These are phyloP conservation scores for Rafetus swinhoei DNA, from an alignment of 2,113 vertebrate genomes.

Conservation along the genomic window DNA sequence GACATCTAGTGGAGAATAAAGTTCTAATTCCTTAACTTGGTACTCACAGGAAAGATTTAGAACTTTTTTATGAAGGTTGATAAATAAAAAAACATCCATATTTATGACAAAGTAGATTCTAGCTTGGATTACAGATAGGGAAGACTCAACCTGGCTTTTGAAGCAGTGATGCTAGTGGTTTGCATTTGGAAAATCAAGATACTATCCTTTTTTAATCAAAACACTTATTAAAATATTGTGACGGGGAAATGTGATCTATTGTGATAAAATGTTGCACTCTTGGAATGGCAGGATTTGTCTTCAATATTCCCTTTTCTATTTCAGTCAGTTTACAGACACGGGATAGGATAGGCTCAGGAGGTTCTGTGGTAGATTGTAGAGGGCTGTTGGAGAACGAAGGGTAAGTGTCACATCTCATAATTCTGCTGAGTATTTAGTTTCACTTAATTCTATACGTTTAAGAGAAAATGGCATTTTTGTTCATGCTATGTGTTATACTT, in stretches of 20 bases:
- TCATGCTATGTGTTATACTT: background rate
- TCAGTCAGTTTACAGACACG: slow-evolving; percentile 96
- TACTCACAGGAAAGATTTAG: background rate
- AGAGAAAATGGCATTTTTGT: background rate
- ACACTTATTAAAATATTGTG: background rate
- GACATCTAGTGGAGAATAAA: slow-evolving; percentile 44
- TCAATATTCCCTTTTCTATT: slow-evolving; percentile 54
- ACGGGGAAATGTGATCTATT: background rate
- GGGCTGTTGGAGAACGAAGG: slow-evolving; percentile 96
- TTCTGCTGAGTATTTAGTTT: background rate
- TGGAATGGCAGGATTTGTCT: background rate
- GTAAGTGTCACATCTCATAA: slow-evolving; percentile 76
- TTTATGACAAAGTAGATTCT: background rate
- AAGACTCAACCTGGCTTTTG: background rate
- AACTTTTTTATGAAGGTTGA: background rate
- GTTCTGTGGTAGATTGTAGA: slow-evolving; percentile 96
- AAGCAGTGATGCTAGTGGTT: background rate
- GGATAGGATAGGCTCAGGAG: slow-evolving; percentile 94
- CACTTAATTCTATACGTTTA: background rate
- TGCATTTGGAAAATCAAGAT: background rate
- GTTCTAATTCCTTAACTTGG: background rate
- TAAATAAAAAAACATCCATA: background rate
- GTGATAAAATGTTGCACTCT: background rate
- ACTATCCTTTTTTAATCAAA: background rate
- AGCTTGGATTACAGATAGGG: background rate